Base-by-base conservation (phyloP, 2,888 invertebrate species). In the Punctoribates punctum region DNA sequence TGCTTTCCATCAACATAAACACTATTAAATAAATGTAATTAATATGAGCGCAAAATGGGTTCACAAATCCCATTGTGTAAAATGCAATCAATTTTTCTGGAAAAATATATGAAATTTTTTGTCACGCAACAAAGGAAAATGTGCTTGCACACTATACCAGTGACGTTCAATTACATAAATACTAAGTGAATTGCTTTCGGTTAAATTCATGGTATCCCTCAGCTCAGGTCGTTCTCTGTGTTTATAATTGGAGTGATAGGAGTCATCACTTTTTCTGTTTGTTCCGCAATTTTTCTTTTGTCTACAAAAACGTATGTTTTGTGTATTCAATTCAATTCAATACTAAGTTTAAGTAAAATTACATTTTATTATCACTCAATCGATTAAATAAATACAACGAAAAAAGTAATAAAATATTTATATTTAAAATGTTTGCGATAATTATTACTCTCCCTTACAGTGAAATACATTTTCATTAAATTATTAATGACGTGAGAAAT, bases 1-100 rank as follows among this genome's bases (percentile, higher is more conserved):
- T 4, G 25, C 13, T 8, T 57, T 25, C 23, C 8, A 57, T 25
- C 1, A 20, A 57, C 23, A 57, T 0, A 54, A 20, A 25, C 23
- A 8, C 20, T 25, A 20, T 15, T 57, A 23, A 57, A 57, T 25
- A 8, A 23, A 57, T 57, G 57, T 57, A 20, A 5, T 54, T 54
- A 23, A 25, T 57, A 57, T 11, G 23, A 9, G 25, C 23, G 25
- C 25, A 57, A 23, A 57, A 11, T n/a, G 20, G 4, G 20, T 54
- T 9, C 13, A 25, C 57, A 57, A 25, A 57, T 8, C n/a, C n/a
- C n/a, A n/a, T n/a, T n/a, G n/a, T n/a, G n/a, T 8, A 65, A 65
- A 65, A 34, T 65, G 65, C 29, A 65, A 34, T 65, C 65, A 65
- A 34, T 62, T 62, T n/a, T n/a, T n/a, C n/a, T n/a, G n/a, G n/a